Evolutionary conservation across 2,797 vertebrate genomes (phyloP), one percentile per base, ranked within the genome.

Genomic region (Borostomias antarcticus): DNA sequence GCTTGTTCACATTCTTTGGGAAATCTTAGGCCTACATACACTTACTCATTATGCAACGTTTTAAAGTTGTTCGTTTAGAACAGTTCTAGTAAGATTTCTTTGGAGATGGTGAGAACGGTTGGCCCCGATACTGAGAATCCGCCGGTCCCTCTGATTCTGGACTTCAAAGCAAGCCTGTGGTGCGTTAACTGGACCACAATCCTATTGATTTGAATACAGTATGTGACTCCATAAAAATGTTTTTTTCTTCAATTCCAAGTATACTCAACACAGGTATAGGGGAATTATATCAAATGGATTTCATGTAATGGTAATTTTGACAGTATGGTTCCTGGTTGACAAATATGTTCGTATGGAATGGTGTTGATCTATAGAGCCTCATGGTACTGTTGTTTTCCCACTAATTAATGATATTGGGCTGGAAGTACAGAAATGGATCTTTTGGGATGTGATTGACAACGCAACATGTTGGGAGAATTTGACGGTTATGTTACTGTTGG

Each of bases 21-120:
- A 56, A 11, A 43, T 43, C 47, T 40, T 7, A 45, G n/a, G 19
- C 43, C 50, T 13, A n/a, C 23, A 60, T 62, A 70, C 78, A 86
- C 76, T 80, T 73, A 66, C 57, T 67, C 66, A 68, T 74, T 85
- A 85, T 87, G 81, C 84, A 85, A 77, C 80, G 65, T 58, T 0
- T 74, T 77, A 73, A 56, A 77, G 70, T 84, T 79, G 58, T 76
- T 77, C 45, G 45, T 73, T 54, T 68, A 30, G 25, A 72, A 43
- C 57, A 11, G 32, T 75, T 66, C 2, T 8, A 10, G 7, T 2
- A 32, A 15, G 25, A 75, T 58, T 29, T 69, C 73, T 75, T 70
- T 58, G 52, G n/a, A 61, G 62, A 57, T 1, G 70, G 63, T 67
- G 5, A 52, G 9, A 5, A 54, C 6, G 4, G 57, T 21, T 25